A percentile compares a stretch with the other conserved stretches of the same genome.
phyloP scores from a whole-genome alignment of 1,140 invertebrate genomes.

The Cyclina sinensis region DNA sequence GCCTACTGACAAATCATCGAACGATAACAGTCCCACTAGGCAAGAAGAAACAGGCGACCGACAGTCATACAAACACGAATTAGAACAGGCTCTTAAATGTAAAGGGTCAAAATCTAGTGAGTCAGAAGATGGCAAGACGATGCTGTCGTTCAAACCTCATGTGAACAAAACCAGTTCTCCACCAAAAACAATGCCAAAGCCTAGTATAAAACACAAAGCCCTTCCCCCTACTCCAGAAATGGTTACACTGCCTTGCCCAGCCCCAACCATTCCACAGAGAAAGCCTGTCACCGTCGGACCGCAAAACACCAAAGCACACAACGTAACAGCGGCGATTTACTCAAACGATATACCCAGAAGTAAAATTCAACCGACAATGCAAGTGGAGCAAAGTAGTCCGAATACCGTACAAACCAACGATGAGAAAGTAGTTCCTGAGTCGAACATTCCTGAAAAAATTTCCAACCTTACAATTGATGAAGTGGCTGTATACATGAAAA shows the following conservation, averaged over 20 bases:
- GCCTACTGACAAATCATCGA: not conserved
- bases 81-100: not conserved
- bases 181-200: too few species aligned
- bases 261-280: not conserved
- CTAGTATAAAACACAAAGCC: too few species aligned
- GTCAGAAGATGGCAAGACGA: not conserved
- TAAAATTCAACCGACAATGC: not conserved
- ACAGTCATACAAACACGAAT: not conserved
- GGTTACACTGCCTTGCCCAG: not conserved
- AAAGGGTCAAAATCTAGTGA: too few species aligned
- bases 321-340: not conserved
- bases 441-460: not conserved
- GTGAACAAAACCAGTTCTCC: too few species aligned
- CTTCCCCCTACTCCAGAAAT: too few species aligned
- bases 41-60: not conserved
- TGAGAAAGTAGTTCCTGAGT: not conserved
- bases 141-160: not conserved
- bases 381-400: not conserved
- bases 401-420: not conserved
- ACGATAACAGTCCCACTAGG: not conserved
- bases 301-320: not conserved
- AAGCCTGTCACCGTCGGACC: not conserved
- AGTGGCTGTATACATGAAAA: conserved; percentile 13
- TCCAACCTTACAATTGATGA: conserved; percentile 36
- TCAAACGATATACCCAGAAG: not conserved